Base-by-base conservation (phyloP, 92 coral and sea anemone species). In the Galaxea fascicularis region DNA sequence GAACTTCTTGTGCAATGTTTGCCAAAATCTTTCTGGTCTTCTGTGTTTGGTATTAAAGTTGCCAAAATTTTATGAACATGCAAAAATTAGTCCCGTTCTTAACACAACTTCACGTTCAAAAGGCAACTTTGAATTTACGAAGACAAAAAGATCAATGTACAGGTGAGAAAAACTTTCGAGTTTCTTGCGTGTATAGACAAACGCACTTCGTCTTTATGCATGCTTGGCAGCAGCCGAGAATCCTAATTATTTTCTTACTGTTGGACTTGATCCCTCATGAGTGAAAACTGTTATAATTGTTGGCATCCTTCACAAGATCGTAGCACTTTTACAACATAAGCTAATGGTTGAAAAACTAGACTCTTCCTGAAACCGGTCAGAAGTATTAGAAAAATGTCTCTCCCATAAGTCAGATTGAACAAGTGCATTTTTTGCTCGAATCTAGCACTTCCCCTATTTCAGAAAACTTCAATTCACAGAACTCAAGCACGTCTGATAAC, bases 211-310 rank as follows among this genome's bases (percentile, higher is more conserved):
- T n/a, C n/a, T n/a, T n/a, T n/a, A n/a, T n/a, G n/a, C n/a, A n/a
- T n/a, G n/a, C n/a, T n/a, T 70, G 52, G 56, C 56, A 28, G 75
- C 75, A 66, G 73, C 49, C 44, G 73, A 66, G 47, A 66, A 66
- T 66, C 45, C 73, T 16, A 27, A 46, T 28, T 39, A 56, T 39
- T 46, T n/a, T n/a, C n/a, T n/a, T n/a, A n/a, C n/a, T n/a, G n/a
- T n/a, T n/a, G n/a, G n/a, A n/a, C n/a, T n/a, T n/a, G n/a, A n/a
- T n/a, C n/a, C n/a, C n/a, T n/a, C n/a, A 10, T 46, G 30, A 68
- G 73, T 12, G n/a, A 30, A 0, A 28, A 68, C 73, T 5, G 30
- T 68, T 68, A 28, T 68, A 28, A 29, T 28, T 41, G 73, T 3
- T 20, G 30, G 4, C 12, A 28, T 46, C 11, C 70, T 64, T 29